These are phyloP conservation scores for Peucedramus taeniatus DNA, from an alignment of 2,113 vertebrate species.

Conservation along the genomic window DNA sequence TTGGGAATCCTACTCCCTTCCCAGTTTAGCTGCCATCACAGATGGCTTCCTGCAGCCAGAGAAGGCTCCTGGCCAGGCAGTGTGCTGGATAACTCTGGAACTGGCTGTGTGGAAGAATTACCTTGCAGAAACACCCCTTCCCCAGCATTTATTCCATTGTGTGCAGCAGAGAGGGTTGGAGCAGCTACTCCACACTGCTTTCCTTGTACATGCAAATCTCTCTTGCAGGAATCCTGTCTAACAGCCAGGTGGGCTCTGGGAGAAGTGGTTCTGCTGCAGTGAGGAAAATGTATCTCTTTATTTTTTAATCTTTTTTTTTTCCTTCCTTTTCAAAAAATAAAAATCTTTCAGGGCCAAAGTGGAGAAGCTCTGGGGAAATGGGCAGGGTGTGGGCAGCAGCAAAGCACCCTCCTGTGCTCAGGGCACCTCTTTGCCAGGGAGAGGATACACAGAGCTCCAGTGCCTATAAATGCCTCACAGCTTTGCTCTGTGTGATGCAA, in stretches of 20 bases:
- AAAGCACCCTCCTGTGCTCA: not conserved
- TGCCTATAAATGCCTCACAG: not conserved
- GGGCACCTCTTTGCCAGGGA: not conserved
- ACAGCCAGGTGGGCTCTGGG: not conserved
- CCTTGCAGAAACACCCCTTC: not conserved
- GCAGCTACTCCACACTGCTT: not conserved
- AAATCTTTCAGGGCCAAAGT: not conserved
- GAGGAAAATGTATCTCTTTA: not conserved
- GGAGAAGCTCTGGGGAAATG: not conserved
- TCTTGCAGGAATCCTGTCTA: not conserved
- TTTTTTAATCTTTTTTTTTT: no score
- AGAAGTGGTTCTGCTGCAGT: not conserved
- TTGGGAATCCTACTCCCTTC: not conserved
- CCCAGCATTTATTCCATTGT: not conserved
- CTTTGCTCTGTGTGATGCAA: not conserved
- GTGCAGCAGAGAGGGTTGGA: not conserved
- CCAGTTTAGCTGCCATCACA: not conserved
- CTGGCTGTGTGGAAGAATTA: not conserved
- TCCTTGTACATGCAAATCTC: not conserved
- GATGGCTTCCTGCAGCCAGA: constrained; percentile 4
- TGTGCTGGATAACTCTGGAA: not conserved
- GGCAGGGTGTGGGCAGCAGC: not conserved
- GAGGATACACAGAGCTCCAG: not conserved
- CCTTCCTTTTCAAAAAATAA: not conserved
- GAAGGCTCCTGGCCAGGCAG: constrained; percentile 15